These are phyloP conservation scores for Melanotus villosus DNA, from an alignment of 2,888 invertebrate species.

Conservation along the genomic window DNA sequence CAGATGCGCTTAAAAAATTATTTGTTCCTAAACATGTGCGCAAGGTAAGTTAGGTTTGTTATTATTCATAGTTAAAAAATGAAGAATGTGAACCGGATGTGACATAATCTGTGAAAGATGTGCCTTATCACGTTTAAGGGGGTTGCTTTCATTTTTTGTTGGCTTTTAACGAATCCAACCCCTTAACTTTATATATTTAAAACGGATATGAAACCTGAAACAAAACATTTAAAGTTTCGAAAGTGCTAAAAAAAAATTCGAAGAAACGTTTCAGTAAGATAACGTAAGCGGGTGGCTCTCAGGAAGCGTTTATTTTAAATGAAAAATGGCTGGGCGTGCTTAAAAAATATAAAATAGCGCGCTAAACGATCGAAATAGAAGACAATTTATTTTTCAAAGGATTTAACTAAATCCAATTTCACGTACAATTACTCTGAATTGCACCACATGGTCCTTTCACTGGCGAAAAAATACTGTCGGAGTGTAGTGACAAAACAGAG, in stretches of 20 bases:
- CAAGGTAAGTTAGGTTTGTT: conserved; percentile 40
- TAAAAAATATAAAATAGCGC: conserved; percentile 18
- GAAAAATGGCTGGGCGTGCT: conserved; percentile 34
- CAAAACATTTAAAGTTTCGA: conserved; percentile 37
- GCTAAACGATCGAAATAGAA: conserved; percentile 30
- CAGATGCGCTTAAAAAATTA: conserved; percentile 41
- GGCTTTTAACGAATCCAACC: conserved; percentile 30
- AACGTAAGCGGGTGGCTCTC: conserved; percentile 7
- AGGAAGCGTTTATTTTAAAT: conserved; percentile 27
- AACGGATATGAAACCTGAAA: conserved; percentile 48
- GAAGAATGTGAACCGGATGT: conserved; percentile 51
- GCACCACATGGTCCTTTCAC: not conserved
- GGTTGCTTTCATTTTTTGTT: conserved; percentile 38
- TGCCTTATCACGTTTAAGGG: conserved; percentile 49
- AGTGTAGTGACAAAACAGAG: conserved; percentile 31
- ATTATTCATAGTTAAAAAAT: conserved; percentile 49
- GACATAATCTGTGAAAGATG: conserved; percentile 51
- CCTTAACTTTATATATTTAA: conserved; percentile 17
- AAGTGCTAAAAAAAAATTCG: not conserved
- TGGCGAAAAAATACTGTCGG: conserved; percentile 12
- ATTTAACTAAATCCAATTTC: conserved; percentile 10
- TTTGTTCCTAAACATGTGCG: conserved; percentile 34
- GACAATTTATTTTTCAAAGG: not conserved
- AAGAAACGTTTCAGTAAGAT: not conserved
- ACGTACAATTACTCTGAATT: conserved; percentile 20